phyloP scores from a whole-genome alignment of 2,888 invertebrate species.

The Azorinus chamasolen region DNA sequence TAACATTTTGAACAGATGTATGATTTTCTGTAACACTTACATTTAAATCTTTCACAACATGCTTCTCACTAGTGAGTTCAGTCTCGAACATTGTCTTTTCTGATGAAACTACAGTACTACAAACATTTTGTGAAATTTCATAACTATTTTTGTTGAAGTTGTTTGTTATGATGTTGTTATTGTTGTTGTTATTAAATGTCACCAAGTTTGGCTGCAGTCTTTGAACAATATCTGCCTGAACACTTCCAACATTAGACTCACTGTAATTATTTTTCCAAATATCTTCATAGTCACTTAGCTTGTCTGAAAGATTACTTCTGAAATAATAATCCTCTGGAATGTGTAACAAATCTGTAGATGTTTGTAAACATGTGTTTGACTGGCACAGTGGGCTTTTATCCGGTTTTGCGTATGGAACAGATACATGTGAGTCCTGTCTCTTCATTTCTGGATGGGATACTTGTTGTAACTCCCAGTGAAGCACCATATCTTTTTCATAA shows the following conservation, averaged over 20 bases:
- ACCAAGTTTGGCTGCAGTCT: slow-evolving; percentile 53
- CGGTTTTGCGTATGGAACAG: slow-evolving; percentile 60
- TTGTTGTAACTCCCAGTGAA: slow-evolving; percentile 34
- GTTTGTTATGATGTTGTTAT: background rate
- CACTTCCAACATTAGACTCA: slow-evolving; percentile 52
- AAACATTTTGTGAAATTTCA: slow-evolving; percentile 4
- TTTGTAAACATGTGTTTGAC: slow-evolving; percentile 72
- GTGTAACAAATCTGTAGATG: slow-evolving; percentile 70
- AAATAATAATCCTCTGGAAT: slow-evolving; percentile 89
- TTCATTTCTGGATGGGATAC: slow-evolving; percentile 16
- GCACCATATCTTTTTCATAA: slow-evolving; percentile 29
- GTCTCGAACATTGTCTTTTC: slow-evolving; percentile 2
- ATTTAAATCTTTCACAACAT: slow-evolving; percentile 38
- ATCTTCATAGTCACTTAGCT: slow-evolving; percentile 98
- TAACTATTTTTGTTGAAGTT: background rate
- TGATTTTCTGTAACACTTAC: slow-evolving; percentile 27
- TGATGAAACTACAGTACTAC: too few species aligned
- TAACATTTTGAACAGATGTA: slow-evolving; percentile 7
- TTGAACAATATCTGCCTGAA: slow-evolving; percentile 54
- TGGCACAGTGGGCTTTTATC: slow-evolving; percentile 50
- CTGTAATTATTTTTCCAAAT: slow-evolving; percentile 89
- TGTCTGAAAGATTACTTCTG: slow-evolving; percentile 95
- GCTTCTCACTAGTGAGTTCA: slow-evolving; percentile 37
- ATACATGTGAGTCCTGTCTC: slow-evolving; percentile 43
- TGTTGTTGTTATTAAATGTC: slow-evolving; percentile 10